Conservation (phyloP, 2,888 invertebrate species). For the Melitaea athalia region DNA sequence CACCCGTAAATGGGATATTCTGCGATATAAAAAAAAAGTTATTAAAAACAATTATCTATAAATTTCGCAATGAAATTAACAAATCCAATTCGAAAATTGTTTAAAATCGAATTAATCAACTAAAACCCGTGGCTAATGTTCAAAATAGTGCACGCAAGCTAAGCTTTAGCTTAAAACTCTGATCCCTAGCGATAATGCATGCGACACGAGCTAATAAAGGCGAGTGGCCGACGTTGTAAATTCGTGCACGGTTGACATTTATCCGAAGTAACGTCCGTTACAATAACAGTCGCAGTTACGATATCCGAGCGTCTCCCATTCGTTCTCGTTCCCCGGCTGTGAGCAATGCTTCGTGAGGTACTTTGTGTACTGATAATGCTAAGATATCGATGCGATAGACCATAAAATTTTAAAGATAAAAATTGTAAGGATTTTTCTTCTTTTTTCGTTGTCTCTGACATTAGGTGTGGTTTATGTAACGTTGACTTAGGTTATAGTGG, state of each 20-base stretch:
- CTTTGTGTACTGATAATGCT: not conserved
- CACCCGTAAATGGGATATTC: no score
- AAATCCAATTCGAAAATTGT: no score
- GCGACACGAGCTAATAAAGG: slow-evolving; percentile 77
- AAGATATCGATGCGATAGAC: slow-evolving; percentile 1
- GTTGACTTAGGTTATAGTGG: no score
- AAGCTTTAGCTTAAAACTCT: not conserved
- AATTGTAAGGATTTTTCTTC: no score
- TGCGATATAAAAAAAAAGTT: no score
- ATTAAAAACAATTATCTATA: no score
- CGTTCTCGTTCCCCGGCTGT: slow-evolving; percentile 62
- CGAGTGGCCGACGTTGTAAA: slow-evolving; percentile 69
- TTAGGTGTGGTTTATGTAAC: no score
- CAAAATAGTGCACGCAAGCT: not conserved
- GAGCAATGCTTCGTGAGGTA: slow-evolving; percentile 36
- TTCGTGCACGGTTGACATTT: slow-evolving; percentile 78
- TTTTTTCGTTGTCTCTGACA: no score
- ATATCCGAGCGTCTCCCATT: slow-evolving; percentile 75
- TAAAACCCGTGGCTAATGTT: not conserved
- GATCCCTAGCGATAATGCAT: slow-evolving; percentile 61
- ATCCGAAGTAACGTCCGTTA: slow-evolving; percentile 80
- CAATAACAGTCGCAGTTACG: slow-evolving; percentile 77
- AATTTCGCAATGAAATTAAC: no score
- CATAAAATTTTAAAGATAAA: not conserved
- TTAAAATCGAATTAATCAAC: no score